These are phyloP conservation scores for Rhabdomys dilectus DNA, from an alignment of 2,113 vertebrate species.

Conservation along the genomic window DNA sequence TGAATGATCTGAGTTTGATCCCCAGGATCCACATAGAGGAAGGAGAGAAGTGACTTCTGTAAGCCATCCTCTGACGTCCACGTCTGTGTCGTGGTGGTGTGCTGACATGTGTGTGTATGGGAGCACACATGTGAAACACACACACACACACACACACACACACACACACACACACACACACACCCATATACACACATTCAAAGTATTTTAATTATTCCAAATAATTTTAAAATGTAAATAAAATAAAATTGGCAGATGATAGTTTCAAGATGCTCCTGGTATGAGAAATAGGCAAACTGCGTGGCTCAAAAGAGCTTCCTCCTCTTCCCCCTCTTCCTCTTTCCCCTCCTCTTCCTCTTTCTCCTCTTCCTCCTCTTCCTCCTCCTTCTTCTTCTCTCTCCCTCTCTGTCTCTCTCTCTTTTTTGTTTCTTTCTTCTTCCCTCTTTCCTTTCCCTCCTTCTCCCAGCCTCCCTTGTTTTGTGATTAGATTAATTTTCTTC, in stretches of 20 bases:
- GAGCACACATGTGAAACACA: not conserved
- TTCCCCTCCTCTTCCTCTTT: too few relatives aligned
- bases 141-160: not conserved
- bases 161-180: not conserved
- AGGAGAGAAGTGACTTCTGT: not conserved
- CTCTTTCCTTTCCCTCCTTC: not conserved
- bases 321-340: not conserved
- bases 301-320: not conserved
- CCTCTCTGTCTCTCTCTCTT: not conserved
- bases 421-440: not conserved
- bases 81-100: not conserved
- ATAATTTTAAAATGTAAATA: not conserved
- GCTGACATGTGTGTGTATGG: not conserved
- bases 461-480: not conserved
- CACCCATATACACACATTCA: not conserved
- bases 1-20: not conserved
- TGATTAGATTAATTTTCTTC: slow-evolving; percentile 20
- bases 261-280: not conserved
- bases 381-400: not conserved
- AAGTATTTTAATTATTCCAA: not conserved
- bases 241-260: not conserved
- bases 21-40: not conserved
- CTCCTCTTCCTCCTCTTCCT: not conserved
- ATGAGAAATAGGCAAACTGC: not conserved
- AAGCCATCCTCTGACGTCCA: not conserved